phyloP scores from a whole-genome alignment of 2,797 vertebrate species.

The Pelodytes ibericus region DNA sequence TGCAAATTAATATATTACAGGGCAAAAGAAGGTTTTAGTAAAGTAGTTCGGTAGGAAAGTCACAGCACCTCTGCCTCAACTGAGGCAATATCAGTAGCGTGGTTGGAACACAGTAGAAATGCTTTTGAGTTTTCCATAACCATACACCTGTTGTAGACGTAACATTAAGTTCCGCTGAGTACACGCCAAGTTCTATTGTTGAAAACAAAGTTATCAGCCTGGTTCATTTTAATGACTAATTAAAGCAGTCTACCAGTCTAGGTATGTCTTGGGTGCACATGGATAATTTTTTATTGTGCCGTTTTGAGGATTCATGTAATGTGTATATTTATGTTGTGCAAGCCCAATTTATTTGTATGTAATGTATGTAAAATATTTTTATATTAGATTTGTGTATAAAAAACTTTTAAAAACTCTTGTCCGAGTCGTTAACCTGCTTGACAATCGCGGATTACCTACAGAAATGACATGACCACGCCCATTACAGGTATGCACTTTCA shows the following conservation, averaged over 20 bases:
- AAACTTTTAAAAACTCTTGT: background rate
- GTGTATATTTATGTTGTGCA: slow-evolving; percentile 25
- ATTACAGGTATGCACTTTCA: background rate
- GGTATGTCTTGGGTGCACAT: background rate
- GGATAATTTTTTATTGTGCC: background rate
- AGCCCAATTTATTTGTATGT: slow-evolving; percentile 23
- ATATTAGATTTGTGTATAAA: slow-evolving; percentile 23
- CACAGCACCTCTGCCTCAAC: no score
- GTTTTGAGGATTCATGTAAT: background rate
- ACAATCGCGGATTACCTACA: background rate
- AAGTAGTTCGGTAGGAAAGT: no score
- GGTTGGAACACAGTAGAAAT: background rate
- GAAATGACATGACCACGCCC: background rate
- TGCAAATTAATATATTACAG: no score
- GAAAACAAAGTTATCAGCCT: background rate
- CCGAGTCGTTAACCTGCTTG: background rate
- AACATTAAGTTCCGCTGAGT: no score
- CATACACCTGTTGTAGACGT: background rate
- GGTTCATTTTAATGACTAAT: background rate
- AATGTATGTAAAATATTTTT: slow-evolving; percentile 44
- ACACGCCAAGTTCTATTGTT: no score
- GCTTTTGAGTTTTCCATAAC: background rate
- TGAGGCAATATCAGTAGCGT: no score
- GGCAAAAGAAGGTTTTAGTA: no score
- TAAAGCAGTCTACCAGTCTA: no score